Conservation (phyloP, 2,888 invertebrate genomes). For the Itoplectis maculator region DNA sequence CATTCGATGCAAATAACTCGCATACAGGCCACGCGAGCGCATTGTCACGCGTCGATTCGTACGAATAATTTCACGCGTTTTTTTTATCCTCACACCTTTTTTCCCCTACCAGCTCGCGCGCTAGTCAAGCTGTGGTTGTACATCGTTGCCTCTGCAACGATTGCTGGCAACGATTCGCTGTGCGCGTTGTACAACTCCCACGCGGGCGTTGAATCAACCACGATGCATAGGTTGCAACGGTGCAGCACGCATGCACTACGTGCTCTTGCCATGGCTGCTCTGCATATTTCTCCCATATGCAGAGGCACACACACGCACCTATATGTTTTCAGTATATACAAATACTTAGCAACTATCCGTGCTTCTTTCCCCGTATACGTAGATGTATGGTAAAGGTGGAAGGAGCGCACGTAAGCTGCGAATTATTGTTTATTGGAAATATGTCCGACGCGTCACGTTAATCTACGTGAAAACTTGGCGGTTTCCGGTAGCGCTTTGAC, state of each 20-base stretch:
- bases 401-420: constrained; percentile 49
- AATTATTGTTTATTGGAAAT: constrained; percentile 66
- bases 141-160: constrained; percentile 43
- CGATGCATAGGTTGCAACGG: constrained; percentile 49
- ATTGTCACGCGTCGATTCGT: constrained; percentile 67
- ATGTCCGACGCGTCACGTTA: constrained; percentile 63
- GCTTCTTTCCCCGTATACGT: constrained; percentile 18
- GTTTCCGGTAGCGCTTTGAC: constrained; percentile 4
- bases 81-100: constrained; percentile 22
- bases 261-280: background rate
- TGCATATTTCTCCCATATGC: constrained; percentile 1
- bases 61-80: constrained; percentile 66
- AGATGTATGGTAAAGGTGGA: constrained; percentile 34
- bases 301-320: background rate
- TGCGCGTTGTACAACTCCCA: constrained; percentile 52
- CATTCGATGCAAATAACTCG: constrained; percentile 68
- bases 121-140: constrained; percentile 13
- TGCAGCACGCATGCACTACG: constrained; percentile 25
- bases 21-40: constrained; percentile 34
- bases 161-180: constrained; percentile 58
- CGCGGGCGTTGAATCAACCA: constrained; percentile 65
- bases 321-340: background rate
- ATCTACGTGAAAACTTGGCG: constrained; percentile 57
- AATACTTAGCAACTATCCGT: constrained; percentile 20
- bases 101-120: background rate